These are phyloP conservation scores for Cranoglanis bouderius DNA, from an alignment of 2,113 vertebrate genomes.

Conservation along the genomic window DNA sequence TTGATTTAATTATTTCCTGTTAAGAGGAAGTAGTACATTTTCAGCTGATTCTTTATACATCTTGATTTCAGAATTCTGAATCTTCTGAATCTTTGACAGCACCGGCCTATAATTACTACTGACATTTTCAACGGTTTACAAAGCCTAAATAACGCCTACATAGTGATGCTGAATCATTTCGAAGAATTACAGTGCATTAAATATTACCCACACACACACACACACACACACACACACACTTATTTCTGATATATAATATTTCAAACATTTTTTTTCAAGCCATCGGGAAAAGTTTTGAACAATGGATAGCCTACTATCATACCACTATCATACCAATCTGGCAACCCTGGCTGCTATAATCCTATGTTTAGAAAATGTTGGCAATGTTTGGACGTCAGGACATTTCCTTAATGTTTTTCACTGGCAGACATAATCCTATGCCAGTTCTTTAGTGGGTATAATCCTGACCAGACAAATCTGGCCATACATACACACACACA, in stretches of 20 bases:
- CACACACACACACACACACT: too few relatives aligned
- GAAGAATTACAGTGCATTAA: background rate
- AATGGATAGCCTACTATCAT: too few relatives aligned
- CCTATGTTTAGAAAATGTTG: background rate
- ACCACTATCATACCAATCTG: background rate
- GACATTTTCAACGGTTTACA: background rate
- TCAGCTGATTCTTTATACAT: background rate
- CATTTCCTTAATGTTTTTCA: background rate
- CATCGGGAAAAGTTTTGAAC: background rate
- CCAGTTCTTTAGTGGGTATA: constrained; percentile 30
- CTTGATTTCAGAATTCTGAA: background rate
- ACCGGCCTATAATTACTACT: background rate
- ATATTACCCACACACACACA: too few relatives aligned
- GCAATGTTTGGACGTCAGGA: background rate
- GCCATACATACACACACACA: background rate
- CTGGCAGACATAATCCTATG: background rate
- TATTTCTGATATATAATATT: background rate
- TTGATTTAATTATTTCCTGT: background rate
- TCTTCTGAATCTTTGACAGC: background rate
- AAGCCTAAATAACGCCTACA: background rate
- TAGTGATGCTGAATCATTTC: background rate
- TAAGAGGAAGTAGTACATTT: background rate
- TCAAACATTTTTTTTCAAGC: background rate
- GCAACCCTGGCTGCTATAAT: background rate
- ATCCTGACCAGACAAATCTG: constrained; percentile 45